These are phyloP conservation scores for Mobula birostris DNA, from an alignment of 2,113 vertebrate genomes.

Conservation along the genomic window DNA sequence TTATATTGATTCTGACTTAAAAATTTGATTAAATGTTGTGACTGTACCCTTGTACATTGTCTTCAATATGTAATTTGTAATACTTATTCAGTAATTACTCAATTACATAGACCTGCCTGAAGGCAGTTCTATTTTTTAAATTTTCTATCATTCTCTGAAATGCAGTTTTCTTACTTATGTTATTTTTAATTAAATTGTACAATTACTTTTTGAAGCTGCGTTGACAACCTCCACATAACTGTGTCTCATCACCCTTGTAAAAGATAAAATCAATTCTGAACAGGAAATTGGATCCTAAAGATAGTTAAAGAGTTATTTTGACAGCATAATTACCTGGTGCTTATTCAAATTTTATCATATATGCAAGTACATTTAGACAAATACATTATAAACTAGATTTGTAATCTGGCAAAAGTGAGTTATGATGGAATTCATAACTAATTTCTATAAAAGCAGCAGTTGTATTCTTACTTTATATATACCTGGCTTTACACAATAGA, in stretches of 20 bases:
- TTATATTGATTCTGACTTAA: neutral
- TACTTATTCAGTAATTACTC: neutral
- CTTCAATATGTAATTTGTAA: neutral
- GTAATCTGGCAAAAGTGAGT: neutral
- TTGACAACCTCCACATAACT: neutral
- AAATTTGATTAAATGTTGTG: neutral
- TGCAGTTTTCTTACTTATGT: neutral
- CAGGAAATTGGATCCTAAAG: neutral
- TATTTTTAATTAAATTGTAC: neutral
- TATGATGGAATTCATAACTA: slow-evolving; percentile 8
- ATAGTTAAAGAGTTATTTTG: neutral
- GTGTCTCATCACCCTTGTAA: neutral
- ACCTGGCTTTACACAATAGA: no score
- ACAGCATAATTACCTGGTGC: neutral
- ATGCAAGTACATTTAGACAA: neutral
- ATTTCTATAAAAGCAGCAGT: neutral
- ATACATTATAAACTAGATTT: neutral
- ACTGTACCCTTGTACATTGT: neutral
- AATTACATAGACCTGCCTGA: neutral
- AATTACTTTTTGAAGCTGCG: slow-evolving; percentile 13
- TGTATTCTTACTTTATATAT: no score
- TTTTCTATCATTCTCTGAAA: neutral
- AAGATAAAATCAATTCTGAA: neutral
- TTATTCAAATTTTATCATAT: neutral
- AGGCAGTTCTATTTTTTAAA: neutral